phyloP scores from a whole-genome alignment of 2,888 invertebrate species.

The Ophioninae sp. region DNA sequence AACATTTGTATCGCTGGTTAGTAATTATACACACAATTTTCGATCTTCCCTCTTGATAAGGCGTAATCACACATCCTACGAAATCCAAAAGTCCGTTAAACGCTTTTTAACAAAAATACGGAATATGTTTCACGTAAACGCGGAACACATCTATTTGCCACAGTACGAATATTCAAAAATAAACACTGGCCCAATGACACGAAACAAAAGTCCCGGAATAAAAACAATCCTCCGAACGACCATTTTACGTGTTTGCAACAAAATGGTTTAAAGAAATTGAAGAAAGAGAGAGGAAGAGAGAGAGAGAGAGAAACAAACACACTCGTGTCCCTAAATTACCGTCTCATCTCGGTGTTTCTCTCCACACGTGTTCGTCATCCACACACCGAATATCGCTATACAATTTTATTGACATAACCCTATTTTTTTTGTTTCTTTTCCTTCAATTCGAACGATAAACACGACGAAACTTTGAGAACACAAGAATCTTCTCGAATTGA shows the following conservation, averaged over 20 bases:
- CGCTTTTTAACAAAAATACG: too few relatives aligned
- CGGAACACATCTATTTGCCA: too few relatives aligned
- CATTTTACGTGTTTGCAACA: background rate
- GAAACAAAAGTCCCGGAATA: too few relatives aligned
- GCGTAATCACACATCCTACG: too few relatives aligned
- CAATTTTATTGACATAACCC: background rate
- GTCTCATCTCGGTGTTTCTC: background rate
- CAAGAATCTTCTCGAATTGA: background rate
- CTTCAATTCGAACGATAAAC: background rate
- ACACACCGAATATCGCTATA: background rate
- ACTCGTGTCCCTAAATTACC: background rate
- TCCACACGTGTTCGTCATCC: background rate
- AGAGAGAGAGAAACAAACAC: background rate
- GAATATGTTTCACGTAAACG: too few relatives aligned
- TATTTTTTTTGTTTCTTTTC: background rate
- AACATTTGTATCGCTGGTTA: constrained; percentile 71
- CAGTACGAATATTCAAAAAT: too few relatives aligned
- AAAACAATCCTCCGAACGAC: background rate
- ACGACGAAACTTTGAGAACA: background rate
- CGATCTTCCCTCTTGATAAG: too few relatives aligned
- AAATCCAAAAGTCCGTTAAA: too few relatives aligned
- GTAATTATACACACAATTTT: constrained; percentile 45
- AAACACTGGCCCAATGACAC: too few relatives aligned
- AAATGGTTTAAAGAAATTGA: background rate
- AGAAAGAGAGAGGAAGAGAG: background rate